Evolutionary conservation across 2,797 vertebrate species (phyloP).

Genomic region (Galaxias olidus): DNA sequence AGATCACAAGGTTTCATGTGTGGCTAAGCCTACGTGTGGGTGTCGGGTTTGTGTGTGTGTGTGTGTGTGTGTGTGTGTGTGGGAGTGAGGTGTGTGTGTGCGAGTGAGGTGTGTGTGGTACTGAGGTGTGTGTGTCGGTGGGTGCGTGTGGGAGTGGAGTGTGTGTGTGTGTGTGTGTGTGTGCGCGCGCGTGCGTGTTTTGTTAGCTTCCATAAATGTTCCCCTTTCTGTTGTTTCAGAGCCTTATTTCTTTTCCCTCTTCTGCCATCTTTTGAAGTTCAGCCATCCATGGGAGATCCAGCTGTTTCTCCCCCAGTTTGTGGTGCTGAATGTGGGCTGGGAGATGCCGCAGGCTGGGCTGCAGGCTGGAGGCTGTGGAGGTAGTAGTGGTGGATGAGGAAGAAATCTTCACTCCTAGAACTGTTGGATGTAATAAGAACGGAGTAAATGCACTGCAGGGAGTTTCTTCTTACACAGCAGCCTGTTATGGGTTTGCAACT

Average conservation of each 20-base stretch:
- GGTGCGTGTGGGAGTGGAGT: too few species aligned
- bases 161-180: too few species aligned
- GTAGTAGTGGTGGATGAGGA: neutral
- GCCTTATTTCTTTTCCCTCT: constrained; percentile 35
- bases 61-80: too few species aligned
- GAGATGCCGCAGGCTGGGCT: neutral
- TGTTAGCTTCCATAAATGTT: neutral
- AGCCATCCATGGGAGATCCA: constrained; percentile 5
- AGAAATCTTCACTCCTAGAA: constrained; percentile 17
- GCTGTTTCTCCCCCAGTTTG: neutral
- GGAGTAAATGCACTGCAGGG: too few species aligned
- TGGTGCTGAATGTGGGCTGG: neutral
- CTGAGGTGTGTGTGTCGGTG: too few species aligned
- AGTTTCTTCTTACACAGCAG: too few species aligned
- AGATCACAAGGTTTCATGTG: too few species aligned
- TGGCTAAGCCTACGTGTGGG: too few species aligned
- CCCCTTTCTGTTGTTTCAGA: constrained; percentile 33
- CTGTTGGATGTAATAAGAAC: constrained; percentile 3
- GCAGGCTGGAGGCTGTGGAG: constrained; percentile 1
- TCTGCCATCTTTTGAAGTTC: constrained; percentile 20
- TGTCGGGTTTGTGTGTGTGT: too few species aligned
- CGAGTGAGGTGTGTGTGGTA: too few species aligned
- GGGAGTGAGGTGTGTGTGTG: constrained; percentile 21
- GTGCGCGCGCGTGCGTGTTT: neutral
- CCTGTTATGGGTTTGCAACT: too few species aligned